These are phyloP conservation scores for Ariopsis seemanni DNA, from an alignment of 2,113 vertebrate species.

Conservation along the genomic window DNA sequence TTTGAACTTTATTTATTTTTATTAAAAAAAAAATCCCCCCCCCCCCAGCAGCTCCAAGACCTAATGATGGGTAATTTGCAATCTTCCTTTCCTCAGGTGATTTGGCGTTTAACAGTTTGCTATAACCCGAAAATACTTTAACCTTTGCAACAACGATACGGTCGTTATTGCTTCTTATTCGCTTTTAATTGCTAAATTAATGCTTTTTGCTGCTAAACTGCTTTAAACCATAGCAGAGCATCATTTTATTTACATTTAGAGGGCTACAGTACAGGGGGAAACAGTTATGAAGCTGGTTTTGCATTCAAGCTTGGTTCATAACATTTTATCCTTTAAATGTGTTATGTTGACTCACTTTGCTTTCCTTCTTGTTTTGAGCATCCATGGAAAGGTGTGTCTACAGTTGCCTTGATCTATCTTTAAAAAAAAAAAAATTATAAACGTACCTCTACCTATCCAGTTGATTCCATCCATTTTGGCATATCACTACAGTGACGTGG, in stretches of 20 bases:
- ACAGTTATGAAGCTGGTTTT: neutral
- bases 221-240: slow-evolving; percentile 1
- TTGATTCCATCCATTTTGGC: too few relatives aligned
- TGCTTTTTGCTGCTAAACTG: neutral
- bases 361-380: neutral
- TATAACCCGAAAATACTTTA: neutral
- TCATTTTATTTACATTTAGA: neutral
- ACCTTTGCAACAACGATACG: neutral
- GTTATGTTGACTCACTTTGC: neutral
- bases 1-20: too few relatives aligned
- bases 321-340: neutral
- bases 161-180: neutral
- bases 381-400: neutral
- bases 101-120: slow-evolving; percentile 3
- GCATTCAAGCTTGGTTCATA: neutral
- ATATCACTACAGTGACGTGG: too few relatives aligned
- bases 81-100: slow-evolving; percentile 20
- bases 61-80: slow-evolving; percentile 6
- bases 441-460: too few relatives aligned
- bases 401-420: neutral
- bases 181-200: neutral
- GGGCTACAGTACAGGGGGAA: neutral
- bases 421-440: too few relatives aligned
- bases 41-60: neutral
- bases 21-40: too few relatives aligned